Base-by-base conservation (phyloP, 2,113 vertebrate species). In the Malurus melanocephalus region DNA sequence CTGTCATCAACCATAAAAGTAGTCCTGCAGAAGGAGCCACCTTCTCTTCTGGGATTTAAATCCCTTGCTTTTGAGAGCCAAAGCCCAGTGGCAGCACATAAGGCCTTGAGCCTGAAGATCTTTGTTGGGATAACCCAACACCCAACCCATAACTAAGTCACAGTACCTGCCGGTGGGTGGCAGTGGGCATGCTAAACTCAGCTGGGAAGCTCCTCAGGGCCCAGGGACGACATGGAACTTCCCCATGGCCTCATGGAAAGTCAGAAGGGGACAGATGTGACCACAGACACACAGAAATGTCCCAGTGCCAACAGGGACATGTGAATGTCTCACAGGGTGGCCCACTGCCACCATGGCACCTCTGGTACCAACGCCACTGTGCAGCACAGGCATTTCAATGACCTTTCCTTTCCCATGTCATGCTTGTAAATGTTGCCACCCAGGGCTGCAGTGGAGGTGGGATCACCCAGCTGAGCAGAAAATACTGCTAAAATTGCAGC, bases 281-380 rank as follows among this genome's bases (percentile, higher is more conserved):
- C 6, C 24, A 38, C 27, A 66, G 30, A 42, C 19, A 35, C 10
- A 21, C 1, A 17, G 11, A 61, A 8, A 22, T 15, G 24, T 53
- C 46, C 52, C 49, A 40, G n/a, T 33, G 52, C 52, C 52, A 60
- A 13, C 2, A 66, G n/a, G 53, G 23, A 24, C n/a, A 26, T 15
- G 33, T 40, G 40, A 46, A 21, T 53, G 23, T 61, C 23, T 52
- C 24, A 48, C 33, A 46, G 28, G 24, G 40, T 38, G 52, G 40
- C 51, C 38, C 30, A 40, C 14, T 35, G 53, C 57, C 64, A 45
- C 51, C 64, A 59, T 62, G 72, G 40, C 53, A 43, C 3, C 19
- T n/a, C 40, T 2, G 0, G 26, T 69, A 42, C 18, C 5, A 26
- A 40, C 13, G 67, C 3, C 1, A 5, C 48, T 66, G 9, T 43